Percentiles rank a stretch among this genome's conserved stretches.
These are phyloP conservation scores for Eulithis testata DNA, from an alignment of 2,888 invertebrate genomes.

Conservation along the genomic window DNA sequence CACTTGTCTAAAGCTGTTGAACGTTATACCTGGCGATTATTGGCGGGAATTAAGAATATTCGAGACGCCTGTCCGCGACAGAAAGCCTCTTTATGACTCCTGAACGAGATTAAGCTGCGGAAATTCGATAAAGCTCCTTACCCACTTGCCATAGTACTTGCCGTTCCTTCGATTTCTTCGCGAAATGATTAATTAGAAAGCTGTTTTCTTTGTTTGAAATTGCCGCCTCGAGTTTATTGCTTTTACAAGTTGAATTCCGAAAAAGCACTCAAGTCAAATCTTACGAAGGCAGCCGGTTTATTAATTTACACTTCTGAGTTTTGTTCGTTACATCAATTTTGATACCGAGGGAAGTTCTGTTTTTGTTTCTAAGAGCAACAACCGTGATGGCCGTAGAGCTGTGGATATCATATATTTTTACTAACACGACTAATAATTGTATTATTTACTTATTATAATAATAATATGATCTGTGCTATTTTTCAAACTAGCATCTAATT, in stretches of 20 bases:
- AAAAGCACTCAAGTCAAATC: conserved; percentile 18
- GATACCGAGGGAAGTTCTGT: background rate
- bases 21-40: conserved; percentile 61
- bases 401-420: too few species aligned
- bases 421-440: too few species aligned
- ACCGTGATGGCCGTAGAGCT: too few species aligned
- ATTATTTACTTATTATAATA: too few species aligned
- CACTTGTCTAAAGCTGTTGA: conserved; percentile 35
- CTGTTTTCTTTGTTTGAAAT: conserved; percentile 39
- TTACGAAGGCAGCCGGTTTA: conserved; percentile 8
- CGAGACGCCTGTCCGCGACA: conserved; percentile 66
- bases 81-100: conserved; percentile 66
- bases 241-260: conserved; percentile 19
- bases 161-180: conserved; percentile 48
- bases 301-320: conserved; percentile 19
- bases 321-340: conserved; percentile 4
- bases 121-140: conserved; percentile 66
- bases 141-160: conserved; percentile 30
- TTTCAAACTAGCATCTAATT: too few species aligned
- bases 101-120: conserved; percentile 62
- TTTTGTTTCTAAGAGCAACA: too few species aligned
- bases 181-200: conserved; percentile 52
- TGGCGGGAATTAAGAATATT: conserved; percentile 68
- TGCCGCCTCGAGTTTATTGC: conserved; percentile 24
- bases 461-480: too few species aligned